Base-by-base conservation (phyloP, 2,113 vertebrate genomes). In the Coracopsis vasa region DNA sequence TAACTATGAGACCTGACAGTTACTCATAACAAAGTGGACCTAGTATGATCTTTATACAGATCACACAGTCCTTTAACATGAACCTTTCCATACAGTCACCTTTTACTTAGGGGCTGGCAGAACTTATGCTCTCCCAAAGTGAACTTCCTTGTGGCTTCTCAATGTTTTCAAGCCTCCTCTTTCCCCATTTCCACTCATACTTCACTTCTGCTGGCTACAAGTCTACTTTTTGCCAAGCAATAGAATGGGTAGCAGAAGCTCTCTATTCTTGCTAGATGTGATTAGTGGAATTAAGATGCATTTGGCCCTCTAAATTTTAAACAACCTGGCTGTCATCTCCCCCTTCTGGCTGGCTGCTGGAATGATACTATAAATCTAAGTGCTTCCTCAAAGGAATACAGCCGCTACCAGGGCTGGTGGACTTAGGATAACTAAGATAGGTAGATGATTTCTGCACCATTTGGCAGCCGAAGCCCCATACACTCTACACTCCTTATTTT, bases 291-390 rank as follows among this genome's bases (percentile, higher is more conserved):
- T 58, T 53, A 28, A 44, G 45, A 73, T 28, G 28, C 37, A 75
- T 92, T 95, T 96, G 96, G 83, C 77, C 91, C 86, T 81, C 21
- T 14, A 77, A 29, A 13, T 48, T 86, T 77, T 67, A 65, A 88
- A 86, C 67, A 91, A n/a, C 48, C 70, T 94, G 69, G 65, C 41
- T 89, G 41, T 48, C 92, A 92, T 93, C 92, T 87, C 94, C 96
- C 96, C 37, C 92, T 97, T 94, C 96, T 96, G 96, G 94, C 61
- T 89, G 77, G 37, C 28, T 81, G 65, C 72, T 94, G 3, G 80
- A 84, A 93, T 41, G 45, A 44, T 87, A 50, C 31, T 56, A 41
- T 41, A 35, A 72, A 65, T 39, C 19, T 11, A 31, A 60, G 4
- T 41, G 5, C 48, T 75, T 25, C 42, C 25, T 11, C 13, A 35